Evolutionary conservation across 2,113 vertebrate species (phyloP).

Genomic region (Numenius arquata): DNA sequence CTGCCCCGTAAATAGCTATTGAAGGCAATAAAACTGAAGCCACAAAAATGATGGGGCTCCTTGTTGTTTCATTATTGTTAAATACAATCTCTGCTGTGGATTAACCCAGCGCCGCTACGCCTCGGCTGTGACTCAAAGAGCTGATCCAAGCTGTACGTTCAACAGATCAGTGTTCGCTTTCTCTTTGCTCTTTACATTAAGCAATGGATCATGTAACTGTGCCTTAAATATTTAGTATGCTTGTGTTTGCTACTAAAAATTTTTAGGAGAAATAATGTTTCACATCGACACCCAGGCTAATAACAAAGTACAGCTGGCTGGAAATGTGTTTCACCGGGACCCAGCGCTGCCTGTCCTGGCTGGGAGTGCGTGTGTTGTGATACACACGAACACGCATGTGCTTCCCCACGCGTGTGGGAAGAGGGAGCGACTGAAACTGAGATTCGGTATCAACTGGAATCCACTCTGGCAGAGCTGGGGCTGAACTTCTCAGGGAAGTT

Average conservation of each 20-base stretch:
- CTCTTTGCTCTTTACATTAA: background rate
- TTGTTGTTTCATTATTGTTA: background rate
- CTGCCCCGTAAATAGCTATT: background rate
- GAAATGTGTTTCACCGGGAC: background rate
- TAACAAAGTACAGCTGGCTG: background rate
- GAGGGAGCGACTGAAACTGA: accelerated
- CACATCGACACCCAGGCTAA: background rate
- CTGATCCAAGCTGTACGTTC: background rate
- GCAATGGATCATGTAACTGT: background rate
- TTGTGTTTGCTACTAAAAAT: background rate
- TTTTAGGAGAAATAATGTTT: background rate
- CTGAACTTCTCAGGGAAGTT: background rate
- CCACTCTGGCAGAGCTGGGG: background rate
- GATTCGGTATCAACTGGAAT: background rate
- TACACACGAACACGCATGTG: accelerated
- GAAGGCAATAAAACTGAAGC: background rate
- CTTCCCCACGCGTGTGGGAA: accelerated
- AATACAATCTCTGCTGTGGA: background rate
- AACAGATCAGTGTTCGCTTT: background rate
- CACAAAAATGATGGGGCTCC: background rate
- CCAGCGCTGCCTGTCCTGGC: background rate
- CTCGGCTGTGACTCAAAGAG: background rate
- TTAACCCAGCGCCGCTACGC: background rate
- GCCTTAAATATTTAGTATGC: background rate
- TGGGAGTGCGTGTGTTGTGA: background rate